phyloP scores from a whole-genome alignment of 2,113 vertebrate genomes.

The Puntigrus tetrazona region DNA sequence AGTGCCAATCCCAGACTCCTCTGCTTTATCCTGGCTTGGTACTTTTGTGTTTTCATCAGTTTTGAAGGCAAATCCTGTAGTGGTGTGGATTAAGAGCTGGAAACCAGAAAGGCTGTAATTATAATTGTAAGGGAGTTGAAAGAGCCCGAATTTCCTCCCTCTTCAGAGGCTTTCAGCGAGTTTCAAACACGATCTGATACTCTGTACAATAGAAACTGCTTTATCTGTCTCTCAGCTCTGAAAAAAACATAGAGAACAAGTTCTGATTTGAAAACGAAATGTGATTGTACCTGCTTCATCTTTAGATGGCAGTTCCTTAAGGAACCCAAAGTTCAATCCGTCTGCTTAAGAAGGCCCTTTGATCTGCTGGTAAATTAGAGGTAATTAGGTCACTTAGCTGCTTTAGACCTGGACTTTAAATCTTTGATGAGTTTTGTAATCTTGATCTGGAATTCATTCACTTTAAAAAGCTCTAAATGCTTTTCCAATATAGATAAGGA shows the following conservation, averaged over 20 bases:
- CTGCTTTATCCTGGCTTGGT: conserved; percentile 44
- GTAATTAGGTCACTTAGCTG: conserved; percentile 30
- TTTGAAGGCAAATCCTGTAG: conserved; percentile 53
- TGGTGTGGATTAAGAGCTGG: conserved; percentile 40
- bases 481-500: conserved; percentile 29
- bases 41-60: conserved; percentile 54
- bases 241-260: neutral
- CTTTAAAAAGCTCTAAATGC: conserved; percentile 16
- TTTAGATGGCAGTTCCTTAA: conserved; percentile 10
- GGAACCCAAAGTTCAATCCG: neutral
- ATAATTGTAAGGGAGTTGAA: conserved; percentile 39
- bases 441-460: conserved; percentile 36
- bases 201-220: neutral
- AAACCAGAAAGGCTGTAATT: conserved; percentile 52
- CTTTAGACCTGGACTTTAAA: conserved; percentile 19
- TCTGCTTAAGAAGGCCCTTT: conserved; percentile 13
- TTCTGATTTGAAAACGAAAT: conserved; percentile 35
- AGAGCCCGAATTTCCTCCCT: conserved; percentile 7
- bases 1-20: neutral
- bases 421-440: conserved; percentile 33
- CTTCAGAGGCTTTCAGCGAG: neutral
- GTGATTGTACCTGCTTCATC: conserved; percentile 4
- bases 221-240: conserved; percentile 6
- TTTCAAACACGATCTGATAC: conserved; percentile 47
- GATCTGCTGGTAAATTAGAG: conserved; percentile 23